Percentiles rank a stretch among this genome's conserved stretches.
phyloP scores from a whole-genome alignment of 2,113 vertebrate genomes.

The Lepisosteus oculatus region DNA sequence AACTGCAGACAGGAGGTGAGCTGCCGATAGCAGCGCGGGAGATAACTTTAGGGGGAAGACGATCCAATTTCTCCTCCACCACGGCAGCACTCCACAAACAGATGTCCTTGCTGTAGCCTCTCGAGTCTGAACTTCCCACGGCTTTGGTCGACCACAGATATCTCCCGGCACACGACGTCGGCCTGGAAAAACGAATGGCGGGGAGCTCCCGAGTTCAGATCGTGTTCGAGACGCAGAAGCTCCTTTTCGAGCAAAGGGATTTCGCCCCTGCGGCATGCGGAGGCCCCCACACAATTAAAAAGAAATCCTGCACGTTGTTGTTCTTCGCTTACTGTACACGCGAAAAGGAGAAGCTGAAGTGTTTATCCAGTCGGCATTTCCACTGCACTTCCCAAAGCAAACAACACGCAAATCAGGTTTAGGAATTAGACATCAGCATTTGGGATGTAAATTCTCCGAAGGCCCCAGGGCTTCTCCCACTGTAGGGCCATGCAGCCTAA shows the following conservation, averaged over 20 bases:
- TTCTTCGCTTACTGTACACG: slow-evolving; percentile 37
- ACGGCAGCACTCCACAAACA: background rate
- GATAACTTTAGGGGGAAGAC: slow-evolving; percentile 10
- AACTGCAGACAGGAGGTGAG: slow-evolving; percentile 34
- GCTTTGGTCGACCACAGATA: no score
- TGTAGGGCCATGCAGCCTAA: slow-evolving; percentile 13
- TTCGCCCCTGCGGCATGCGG: no score
- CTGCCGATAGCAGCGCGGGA: slow-evolving; percentile 9
- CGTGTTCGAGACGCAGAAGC: no score
- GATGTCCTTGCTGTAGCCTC: background rate
- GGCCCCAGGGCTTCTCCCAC: slow-evolving; percentile 29
- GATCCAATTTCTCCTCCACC: background rate
- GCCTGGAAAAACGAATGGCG: no score
- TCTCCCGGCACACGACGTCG: no score
- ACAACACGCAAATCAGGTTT: slow-evolving; percentile 56
- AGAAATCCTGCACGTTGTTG: no score
- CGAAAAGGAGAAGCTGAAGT: slow-evolving; percentile 47
- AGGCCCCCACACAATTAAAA: no score
- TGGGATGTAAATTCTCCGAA: slow-evolving; percentile 50
- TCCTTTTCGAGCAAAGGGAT: no score
- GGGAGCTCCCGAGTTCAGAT: no score
- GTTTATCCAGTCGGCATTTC: slow-evolving; percentile 42
- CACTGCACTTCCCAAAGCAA: slow-evolving; percentile 23
- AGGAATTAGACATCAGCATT: slow-evolving; percentile 51
- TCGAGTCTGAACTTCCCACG: no score